phyloP scores from a whole-genome alignment of 2,888 invertebrate genomes.

The Gisinianus flammeolus region DNA sequence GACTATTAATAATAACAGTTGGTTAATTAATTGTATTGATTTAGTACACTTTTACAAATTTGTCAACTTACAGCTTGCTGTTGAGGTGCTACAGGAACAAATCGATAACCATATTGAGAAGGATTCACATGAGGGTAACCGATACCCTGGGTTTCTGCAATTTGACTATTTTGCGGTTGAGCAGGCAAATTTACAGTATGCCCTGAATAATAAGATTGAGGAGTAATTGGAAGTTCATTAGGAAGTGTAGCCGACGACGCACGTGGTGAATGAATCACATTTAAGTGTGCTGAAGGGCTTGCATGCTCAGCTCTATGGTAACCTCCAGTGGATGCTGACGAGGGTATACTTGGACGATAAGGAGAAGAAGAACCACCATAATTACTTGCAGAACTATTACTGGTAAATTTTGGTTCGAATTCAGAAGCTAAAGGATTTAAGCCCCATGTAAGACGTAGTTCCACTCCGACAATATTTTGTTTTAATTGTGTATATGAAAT shows the following conservation, averaged over 20 bases:
- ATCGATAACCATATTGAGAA: neutral
- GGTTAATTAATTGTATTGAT: neutral
- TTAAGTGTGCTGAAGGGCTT: too few relatives aligned
- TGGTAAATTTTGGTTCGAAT: slow-evolving; percentile 31
- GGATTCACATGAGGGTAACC: too few relatives aligned
- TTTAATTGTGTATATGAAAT: slow-evolving; percentile 73
- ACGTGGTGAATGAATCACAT: too few relatives aligned
- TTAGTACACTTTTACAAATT: neutral
- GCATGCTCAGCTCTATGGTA: too few relatives aligned
- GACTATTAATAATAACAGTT: too few relatives aligned
- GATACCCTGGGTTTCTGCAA: neutral
- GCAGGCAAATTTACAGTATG: neutral
- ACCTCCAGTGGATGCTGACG: neutral
- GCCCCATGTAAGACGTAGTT: slow-evolving; percentile 73
- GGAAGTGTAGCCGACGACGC: too few relatives aligned
- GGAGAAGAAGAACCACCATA: neutral
- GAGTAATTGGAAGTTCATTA: too few relatives aligned
- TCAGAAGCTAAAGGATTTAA: slow-evolving; percentile 75
- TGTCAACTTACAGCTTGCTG: neutral
- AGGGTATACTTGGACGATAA: neutral
- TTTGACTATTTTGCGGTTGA: neutral
- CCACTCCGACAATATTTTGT: slow-evolving; percentile 74
- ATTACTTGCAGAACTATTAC: too few relatives aligned
- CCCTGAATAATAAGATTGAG: neutral
- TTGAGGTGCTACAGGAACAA: neutral